Evolutionary conservation across 2,797 vertebrate genomes (phyloP).

Genomic region (Lutjanus argentimaculatus): DNA sequence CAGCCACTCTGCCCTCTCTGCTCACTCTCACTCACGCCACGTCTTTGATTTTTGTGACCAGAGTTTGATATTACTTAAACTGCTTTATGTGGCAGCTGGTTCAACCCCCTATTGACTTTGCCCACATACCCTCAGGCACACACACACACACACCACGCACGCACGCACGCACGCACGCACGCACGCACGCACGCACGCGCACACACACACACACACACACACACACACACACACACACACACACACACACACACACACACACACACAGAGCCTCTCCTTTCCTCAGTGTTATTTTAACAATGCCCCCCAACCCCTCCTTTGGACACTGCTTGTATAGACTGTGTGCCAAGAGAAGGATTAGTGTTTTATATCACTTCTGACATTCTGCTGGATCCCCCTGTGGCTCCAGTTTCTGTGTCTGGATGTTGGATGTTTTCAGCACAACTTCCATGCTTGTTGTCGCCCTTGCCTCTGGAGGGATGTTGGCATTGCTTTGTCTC

Average conservation of each 20-base stretch:
- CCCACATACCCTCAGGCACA: conserved; percentile 65
- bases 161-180: conserved; percentile 11
- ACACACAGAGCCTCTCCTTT: conserved; percentile 54
- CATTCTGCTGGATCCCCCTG: conserved; percentile 73
- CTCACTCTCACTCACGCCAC: conserved; percentile 43
- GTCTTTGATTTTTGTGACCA: conserved; percentile 64
- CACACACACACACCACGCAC: conserved; percentile 39
- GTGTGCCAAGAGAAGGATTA: conserved; percentile 82
- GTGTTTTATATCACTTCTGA: conserved; percentile 86
- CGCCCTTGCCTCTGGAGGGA: conserved; percentile 60
- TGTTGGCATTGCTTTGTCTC: conserved; percentile 50
- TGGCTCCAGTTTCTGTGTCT: conserved; percentile 78
- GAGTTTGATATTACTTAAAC: conserved; percentile 76
- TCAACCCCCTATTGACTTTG: conserved; percentile 70
- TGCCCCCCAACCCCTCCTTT: conserved; percentile 63
- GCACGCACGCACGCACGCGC: conserved; percentile 20
- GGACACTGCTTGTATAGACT: conserved; percentile 60
- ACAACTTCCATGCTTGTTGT: conserved; percentile 70
- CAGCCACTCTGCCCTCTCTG: conserved; percentile 27
- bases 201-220: conserved; percentile 16
- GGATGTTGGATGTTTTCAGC: conserved; percentile 68
- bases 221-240: conserved; percentile 15
- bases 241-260: conserved; percentile 17
- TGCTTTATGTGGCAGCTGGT: conserved; percentile 82
- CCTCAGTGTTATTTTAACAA: conserved; percentile 84